Evolutionary conservation across 1,140 invertebrate genomes (phyloP), one percentile per base, ranked within the genome.

Genomic region (Reticulitermes speratus): DNA sequence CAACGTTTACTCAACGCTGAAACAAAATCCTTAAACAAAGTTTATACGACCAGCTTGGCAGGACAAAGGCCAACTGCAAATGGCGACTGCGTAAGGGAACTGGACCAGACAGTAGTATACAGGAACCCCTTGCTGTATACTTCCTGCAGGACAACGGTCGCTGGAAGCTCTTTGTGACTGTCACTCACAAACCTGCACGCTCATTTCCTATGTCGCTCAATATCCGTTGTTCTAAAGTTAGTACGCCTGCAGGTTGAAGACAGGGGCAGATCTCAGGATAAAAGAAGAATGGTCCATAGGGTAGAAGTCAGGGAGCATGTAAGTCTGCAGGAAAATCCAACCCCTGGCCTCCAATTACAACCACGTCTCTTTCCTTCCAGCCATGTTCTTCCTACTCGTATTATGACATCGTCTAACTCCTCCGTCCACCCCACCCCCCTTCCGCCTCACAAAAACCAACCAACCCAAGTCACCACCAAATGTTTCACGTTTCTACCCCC

Each of bases 401-500:
- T 11, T 25, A 75, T 30, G 65, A 75, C 25, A 30, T 75, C 65
- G 25, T 75, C 65, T 75, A 75, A 75, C 65, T 30, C 25, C 25
- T 30, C 65, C 65, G 8, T 30, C n/a, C 25, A 8, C 65, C 25
- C 8, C 8, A 14, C 38, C 38, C 38, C 5, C 38, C 38, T 38
- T 38, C 38, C 38, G 2, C 38, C 38, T 2, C 38, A 38, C 38
- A 38, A 38, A 38, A n/a, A n/a, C n/a, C n/a, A n/a, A 19, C 52
- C 19, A 19, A 55, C 52, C 25, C 65, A 75, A 75, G 65, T 75
- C 65, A 75, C 25, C 25, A 30, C 65, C 65, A 75, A 75, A 75
- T 75, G 65, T 75, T 75, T 75, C 65, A 75, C 65, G 65, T 75
- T 75, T 75, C 65, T n/a, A 75, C 65, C 65, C 65, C 65, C 25